Percentiles rank a stretch among this genome's conserved stretches.
phyloP scores from a whole-genome alignment of 2,888 invertebrate species.

The Himalopsyche anomala region DNA sequence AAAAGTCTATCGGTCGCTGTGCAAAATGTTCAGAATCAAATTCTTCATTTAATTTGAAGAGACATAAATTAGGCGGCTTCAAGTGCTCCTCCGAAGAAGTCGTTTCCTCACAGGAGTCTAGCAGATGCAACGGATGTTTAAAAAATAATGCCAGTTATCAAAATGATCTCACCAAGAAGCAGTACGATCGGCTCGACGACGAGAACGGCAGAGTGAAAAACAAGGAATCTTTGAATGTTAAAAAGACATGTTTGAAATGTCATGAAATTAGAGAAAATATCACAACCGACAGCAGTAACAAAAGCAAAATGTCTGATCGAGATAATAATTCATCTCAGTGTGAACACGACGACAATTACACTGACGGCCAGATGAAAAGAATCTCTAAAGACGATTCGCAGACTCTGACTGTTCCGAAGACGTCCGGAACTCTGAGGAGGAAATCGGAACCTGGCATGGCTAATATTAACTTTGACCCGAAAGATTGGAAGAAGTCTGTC shows the following conservation, averaged over 20 bases:
- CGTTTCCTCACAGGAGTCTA: not conserved
- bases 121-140: constrained; percentile 44
- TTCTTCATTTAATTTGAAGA: not conserved
- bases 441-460: constrained; percentile 84
- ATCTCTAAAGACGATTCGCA: constrained; percentile 75
- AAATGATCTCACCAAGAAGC: constrained; percentile 56
- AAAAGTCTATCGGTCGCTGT: constrained; percentile 12
- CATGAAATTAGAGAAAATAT: constrained; percentile 77
- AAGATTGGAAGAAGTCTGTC: constrained; percentile 74
- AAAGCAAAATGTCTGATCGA: constrained; percentile 38
- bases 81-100: constrained; percentile 46
- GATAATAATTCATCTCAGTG: constrained; percentile 39
- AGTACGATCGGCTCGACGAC: constrained; percentile 54
- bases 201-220: constrained; percentile 69
- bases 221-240: constrained; percentile 72
- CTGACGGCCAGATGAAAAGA: constrained; percentile 52
- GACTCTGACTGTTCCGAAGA: constrained; percentile 66
- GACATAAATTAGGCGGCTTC: not conserved
- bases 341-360: constrained; percentile 21
- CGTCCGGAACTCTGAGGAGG: constrained; percentile 81
- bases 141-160: constrained; percentile 17
- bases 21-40: not conserved
- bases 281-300: constrained; percentile 67
- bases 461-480: constrained; percentile 71
- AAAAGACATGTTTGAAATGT: constrained; percentile 75